A percentile compares a stretch with the other conserved stretches of the same genome.
Evolutionary conservation across 2,797 vertebrate genomes (phyloP).

Genomic region (Tiaroga cobitis): DNA sequence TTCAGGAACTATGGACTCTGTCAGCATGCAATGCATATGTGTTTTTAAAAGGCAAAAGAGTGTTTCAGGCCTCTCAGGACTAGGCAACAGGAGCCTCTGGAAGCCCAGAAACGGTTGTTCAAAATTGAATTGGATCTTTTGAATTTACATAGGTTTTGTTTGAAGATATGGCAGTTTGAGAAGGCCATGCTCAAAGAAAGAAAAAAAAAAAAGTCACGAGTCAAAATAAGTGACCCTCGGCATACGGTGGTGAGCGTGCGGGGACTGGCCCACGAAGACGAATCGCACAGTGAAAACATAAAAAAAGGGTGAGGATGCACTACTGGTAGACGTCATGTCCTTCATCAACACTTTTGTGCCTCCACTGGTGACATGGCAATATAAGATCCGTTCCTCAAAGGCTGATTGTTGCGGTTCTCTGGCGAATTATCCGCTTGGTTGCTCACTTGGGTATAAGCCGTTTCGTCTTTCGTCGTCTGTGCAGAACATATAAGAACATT

Average conservation of each 20-base stretch:
- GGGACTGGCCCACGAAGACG: slow-evolving; percentile 58
- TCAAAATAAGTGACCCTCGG: slow-evolving; percentile 66
- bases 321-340: slow-evolving; percentile 33
- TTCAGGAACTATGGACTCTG: slow-evolving; percentile 36
- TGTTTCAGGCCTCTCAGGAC: slow-evolving; percentile 51
- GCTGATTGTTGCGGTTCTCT: slow-evolving; percentile 72
- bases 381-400: slow-evolving; percentile 79
- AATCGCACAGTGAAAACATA: slow-evolving; percentile 57
- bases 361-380: slow-evolving; percentile 85
- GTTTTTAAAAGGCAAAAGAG: slow-evolving; percentile 59
- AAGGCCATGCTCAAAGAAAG: slow-evolving; percentile 71
- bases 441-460: slow-evolving; percentile 82
- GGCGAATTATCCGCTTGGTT: slow-evolving; percentile 78
- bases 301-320: slow-evolving; percentile 13
- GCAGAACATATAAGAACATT: slow-evolving; percentile 18
- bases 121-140: slow-evolving; percentile 41
- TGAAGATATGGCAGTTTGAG: slow-evolving; percentile 62
- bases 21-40: slow-evolving; percentile 56
- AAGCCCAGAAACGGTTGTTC: slow-evolving; percentile 39
- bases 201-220: slow-evolving; percentile 61
- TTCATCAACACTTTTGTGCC: slow-evolving; percentile 81
- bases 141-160: slow-evolving; percentile 25
- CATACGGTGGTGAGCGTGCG: slow-evolving; percentile 60
- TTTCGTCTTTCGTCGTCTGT: slow-evolving; percentile 82
- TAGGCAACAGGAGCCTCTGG: slow-evolving; percentile 42